Conservation (phyloP, 2,888 invertebrate species). For the Chesias legatella region DNA sequence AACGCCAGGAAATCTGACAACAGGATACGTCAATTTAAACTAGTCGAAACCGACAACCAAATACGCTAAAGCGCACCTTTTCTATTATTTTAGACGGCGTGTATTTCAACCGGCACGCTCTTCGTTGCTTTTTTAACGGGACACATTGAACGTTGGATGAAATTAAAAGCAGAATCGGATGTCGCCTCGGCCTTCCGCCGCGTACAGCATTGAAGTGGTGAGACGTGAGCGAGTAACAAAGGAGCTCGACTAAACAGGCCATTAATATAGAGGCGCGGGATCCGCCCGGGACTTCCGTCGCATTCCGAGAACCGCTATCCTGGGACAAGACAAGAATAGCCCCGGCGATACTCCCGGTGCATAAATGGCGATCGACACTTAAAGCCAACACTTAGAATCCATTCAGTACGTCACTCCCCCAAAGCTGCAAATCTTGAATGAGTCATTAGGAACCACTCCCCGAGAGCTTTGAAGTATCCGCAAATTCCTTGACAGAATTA, state of each 20-base stretch:
- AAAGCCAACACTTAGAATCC: conserved; percentile 26
- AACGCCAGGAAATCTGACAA: conserved; percentile 70
- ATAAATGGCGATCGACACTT: conserved; percentile 53
- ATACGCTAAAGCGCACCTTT: conserved; percentile 46
- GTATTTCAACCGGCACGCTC: conserved; percentile 23
- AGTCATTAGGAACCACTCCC: conserved; percentile 22
- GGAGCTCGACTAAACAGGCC: conserved; percentile 76
- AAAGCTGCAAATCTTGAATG: conserved; percentile 24
- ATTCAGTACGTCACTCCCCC: conserved; percentile 22
- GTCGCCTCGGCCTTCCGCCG: conserved; percentile 25
- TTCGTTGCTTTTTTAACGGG: conserved; percentile 40
- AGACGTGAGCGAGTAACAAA: conserved; percentile 75
- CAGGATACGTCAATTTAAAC: conserved; percentile 77
- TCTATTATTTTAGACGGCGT: conserved; percentile 43
- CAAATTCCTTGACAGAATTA: conserved; percentile 23
- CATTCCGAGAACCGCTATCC: conserved; percentile 70
- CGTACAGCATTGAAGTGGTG: conserved; percentile 51
- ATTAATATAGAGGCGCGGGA: conserved; percentile 75
- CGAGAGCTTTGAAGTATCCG: conserved; percentile 22
- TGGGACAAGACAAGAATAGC: conserved; percentile 75
- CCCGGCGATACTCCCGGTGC: conserved; percentile 45
- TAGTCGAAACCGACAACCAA: conserved; percentile 60
- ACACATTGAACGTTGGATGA: conserved; percentile 25
- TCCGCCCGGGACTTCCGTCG: conserved; percentile 70
- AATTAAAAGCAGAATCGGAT: conserved; percentile 32